These are phyloP conservation scores for Chaetodon trifascialis DNA, from an alignment of 2,113 vertebrate genomes.

Conservation along the genomic window DNA sequence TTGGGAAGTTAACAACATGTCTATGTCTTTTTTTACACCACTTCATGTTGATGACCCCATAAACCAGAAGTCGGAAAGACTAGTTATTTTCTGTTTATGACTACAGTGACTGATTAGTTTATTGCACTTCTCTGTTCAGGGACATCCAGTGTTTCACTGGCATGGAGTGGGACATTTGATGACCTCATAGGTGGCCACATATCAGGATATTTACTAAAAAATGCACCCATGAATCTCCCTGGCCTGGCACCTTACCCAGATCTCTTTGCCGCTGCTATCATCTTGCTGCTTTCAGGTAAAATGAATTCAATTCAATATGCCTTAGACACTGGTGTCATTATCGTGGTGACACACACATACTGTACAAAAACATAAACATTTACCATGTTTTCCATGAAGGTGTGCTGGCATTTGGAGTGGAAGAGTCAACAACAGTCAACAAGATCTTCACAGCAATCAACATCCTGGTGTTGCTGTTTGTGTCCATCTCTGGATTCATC, in stretches of 20 bases:
- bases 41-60: neutral
- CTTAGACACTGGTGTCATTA: neutral
- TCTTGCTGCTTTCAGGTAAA: conserved; percentile 88
- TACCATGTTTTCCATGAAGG: conserved; percentile 72
- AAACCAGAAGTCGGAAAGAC: conserved; percentile 29
- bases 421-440: conserved; percentile 89
- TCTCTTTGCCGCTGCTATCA: conserved; percentile 87
- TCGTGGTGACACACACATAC: neutral
- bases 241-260: conserved; percentile 89
- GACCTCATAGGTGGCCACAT: conserved; percentile 86
- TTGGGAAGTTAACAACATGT: too few species aligned
- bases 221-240: conserved; percentile 76
- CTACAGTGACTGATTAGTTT: conserved; percentile 41
- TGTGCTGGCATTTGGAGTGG: conserved; percentile 89
- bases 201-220: conserved; percentile 76
- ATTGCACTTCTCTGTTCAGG: conserved; percentile 75
- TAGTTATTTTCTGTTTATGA: conserved; percentile 51
- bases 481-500: conserved; percentile 87
- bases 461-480: conserved; percentile 86
- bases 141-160: conserved; percentile 88
- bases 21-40: neutral
- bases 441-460: conserved; percentile 90
- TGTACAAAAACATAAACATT: neutral
- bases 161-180: conserved; percentile 91
- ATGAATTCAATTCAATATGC: too few species aligned